Evolutionary conservation across 2,113 vertebrate species (phyloP), one percentile per base, ranked within the genome.

Genomic region (Cebus imitator): DNA sequence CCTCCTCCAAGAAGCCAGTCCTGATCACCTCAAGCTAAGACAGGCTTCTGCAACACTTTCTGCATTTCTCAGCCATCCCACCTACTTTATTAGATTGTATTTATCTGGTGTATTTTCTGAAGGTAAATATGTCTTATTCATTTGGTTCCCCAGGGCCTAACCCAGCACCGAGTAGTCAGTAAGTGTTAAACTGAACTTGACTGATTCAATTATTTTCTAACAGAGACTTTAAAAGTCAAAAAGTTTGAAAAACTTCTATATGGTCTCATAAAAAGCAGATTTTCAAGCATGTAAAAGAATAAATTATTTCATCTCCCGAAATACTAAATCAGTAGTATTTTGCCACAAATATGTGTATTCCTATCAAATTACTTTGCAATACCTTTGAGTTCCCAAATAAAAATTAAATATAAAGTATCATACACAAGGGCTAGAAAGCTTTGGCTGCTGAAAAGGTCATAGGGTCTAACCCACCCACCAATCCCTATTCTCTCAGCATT

Each of bases 201-300:
- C 80, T 76, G 57, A 87, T 73, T 93, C 94, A 90, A 90, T 95
- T 95, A 82, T 94, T 95, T 96, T 92, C 96, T 80, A 97, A 96
- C 68, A 82, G 76, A 70, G 80, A 66, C 66, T 66, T 58, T 90
- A 94, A 94, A 97, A 97, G 50, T 97, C 57, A 66, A 87, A 80
- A 96, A 90, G 70, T 94, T 95, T 94, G 57, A 90, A 96, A 96
- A 86, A 96, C 43, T 85, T 87, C 84, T 85, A 70, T 68, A 70
- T n/a, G 17, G 30, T 76, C 80, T 95, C 95, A 95, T 94, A 95
- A 91, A 94, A 57, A 94, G 25, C 23, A 92, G n/a, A 87, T 40
- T 86, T 94, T 86, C 90, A 91, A 83, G 78, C 32, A n/a, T 35
- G 81, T 89, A 73, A 58, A 3, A 79, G 76, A 89, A 96, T 32